phyloP scores from a whole-genome alignment of 2,888 invertebrate genomes.

The Trachelus tabidus region DNA sequence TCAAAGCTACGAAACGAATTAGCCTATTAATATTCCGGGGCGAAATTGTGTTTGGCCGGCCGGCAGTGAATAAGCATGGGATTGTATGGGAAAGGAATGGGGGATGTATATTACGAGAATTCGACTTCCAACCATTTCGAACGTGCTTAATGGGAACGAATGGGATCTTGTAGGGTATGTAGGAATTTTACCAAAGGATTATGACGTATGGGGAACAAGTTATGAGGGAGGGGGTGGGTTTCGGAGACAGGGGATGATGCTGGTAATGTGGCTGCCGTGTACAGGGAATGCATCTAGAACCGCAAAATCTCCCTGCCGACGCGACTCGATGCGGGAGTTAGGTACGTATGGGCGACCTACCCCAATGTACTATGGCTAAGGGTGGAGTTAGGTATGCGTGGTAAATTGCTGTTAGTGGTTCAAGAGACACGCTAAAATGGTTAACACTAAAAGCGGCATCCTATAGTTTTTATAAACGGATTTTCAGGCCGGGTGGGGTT shows the following conservation, averaged over 20 bases:
- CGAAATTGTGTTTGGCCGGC: neutral
- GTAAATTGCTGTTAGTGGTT: slow-evolving; percentile 41
- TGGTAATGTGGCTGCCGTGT: neutral
- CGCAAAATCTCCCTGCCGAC: neutral
- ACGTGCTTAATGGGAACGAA: neutral
- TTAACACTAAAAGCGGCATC: neutral
- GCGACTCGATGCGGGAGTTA: neutral
- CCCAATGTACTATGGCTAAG: neutral
- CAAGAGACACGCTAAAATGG: slow-evolving; percentile 23
- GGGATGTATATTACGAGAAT: neutral
- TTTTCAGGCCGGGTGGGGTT: neutral
- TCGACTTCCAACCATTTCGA: neutral
- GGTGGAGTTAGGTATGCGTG: neutral
- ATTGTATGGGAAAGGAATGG: neutral
- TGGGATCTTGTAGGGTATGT: neutral
- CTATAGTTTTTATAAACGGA: neutral
- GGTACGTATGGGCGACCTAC: neutral
- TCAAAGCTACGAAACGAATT: neutral
- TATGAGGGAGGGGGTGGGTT: neutral
- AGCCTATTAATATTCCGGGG: neutral
- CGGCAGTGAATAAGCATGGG: neutral
- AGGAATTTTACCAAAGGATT: neutral
- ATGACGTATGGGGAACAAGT: neutral
- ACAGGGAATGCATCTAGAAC: neutral
- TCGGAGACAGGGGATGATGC: neutral